Conservation (phyloP, 1,140 invertebrate species). For the Apis florea region DNA sequence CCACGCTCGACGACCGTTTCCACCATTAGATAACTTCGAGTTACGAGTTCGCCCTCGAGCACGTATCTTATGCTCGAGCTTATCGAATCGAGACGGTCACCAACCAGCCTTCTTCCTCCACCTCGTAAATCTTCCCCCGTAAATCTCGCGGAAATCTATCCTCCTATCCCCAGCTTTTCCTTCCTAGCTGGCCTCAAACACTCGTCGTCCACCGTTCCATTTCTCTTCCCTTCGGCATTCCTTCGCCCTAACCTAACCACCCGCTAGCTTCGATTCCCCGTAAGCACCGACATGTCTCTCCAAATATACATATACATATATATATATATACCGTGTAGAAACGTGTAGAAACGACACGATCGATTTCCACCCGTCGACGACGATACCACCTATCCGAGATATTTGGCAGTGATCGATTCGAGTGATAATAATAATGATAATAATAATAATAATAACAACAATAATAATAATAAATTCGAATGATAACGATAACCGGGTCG, state of each 20-base stretch:
- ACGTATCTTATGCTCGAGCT: too few species aligned
- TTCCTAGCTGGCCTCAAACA: not conserved
- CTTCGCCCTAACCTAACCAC: too few species aligned
- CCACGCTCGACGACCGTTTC: not conserved
- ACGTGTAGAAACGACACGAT: not conserved
- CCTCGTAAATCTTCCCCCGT: not conserved
- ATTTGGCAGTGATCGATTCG: too few species aligned
- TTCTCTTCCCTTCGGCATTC: not conserved
- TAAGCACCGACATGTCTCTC: constrained; percentile 1
- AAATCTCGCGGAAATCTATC: not conserved
- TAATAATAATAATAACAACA: too few species aligned
- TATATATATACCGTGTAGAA: too few species aligned
- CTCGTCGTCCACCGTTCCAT: not conserved
- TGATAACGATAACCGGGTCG: too few species aligned
- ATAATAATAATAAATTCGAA: too few species aligned
- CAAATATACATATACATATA: not conserved
- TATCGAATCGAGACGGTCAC: not conserved
- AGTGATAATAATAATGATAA: too few species aligned
- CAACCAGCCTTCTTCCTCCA: too few species aligned
- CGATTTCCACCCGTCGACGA: too few species aligned
- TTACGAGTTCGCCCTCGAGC: not conserved
- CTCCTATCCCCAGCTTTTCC: too few species aligned
- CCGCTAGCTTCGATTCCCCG: not conserved
- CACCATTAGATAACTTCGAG: constrained; percentile 52
- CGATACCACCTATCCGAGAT: too few species aligned